Evolutionary conservation across 2,797 vertebrate genomes (phyloP).

Genomic region (Onychomys leucogaster): DNA sequence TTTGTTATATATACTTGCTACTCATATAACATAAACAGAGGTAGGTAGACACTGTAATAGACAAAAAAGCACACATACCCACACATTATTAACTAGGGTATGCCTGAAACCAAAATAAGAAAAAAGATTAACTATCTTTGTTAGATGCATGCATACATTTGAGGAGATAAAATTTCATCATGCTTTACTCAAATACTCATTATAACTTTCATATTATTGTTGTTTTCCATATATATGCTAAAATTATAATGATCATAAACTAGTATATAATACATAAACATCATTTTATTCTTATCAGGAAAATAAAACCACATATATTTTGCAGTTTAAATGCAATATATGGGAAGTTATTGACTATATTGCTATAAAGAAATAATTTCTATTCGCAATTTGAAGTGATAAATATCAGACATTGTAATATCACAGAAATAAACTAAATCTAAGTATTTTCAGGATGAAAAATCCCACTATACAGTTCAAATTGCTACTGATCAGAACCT

Average conservation of each 20-base stretch:
- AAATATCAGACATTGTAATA: slow-evolving; percentile 45
- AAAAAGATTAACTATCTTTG: neutral
- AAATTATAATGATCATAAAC: slow-evolving; percentile 9
- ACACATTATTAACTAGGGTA: neutral
- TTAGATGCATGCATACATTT: neutral
- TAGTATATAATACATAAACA: neutral
- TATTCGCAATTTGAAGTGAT: slow-evolving; percentile 49
- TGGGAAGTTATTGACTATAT: neutral
- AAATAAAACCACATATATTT: neutral
- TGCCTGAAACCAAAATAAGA: neutral
- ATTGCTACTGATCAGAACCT: slow-evolving; percentile 58
- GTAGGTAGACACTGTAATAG: neutral
- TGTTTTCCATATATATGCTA: neutral
- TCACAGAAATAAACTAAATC: slow-evolving; percentile 29
- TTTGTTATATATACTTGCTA: neutral
- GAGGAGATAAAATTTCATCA: neutral
- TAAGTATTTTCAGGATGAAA: slow-evolving; percentile 14
- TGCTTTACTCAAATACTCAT: neutral
- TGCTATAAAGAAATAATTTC: neutral
- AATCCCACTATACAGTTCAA: slow-evolving; percentile 37
- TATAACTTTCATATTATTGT: neutral
- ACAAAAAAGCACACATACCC: neutral
- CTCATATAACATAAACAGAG: neutral
- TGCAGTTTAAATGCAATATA: slow-evolving; percentile 14
- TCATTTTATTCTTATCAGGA: slow-evolving; percentile 6